Conservation (phyloP, 1,140 invertebrate species). For the Diorhabda elongata region DNA sequence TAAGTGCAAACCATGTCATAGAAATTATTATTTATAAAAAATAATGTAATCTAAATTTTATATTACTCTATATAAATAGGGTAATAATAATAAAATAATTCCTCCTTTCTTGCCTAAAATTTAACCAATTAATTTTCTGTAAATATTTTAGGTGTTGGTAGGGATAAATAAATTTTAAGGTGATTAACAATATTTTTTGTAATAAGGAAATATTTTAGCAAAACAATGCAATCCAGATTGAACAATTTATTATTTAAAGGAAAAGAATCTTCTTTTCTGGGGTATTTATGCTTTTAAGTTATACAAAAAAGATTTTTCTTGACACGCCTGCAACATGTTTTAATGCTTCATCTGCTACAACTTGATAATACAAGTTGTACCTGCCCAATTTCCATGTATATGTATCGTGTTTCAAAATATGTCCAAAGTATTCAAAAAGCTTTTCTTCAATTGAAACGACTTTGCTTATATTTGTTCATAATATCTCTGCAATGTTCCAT, state of each 20-base stretch:
- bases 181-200: slow-evolving; percentile 2
- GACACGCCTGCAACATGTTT: too few species aligned
- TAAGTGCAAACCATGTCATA: slow-evolving; percentile 3
- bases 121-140: background rate
- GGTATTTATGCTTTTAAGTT: background rate
- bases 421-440: too few species aligned
- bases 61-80: background rate
- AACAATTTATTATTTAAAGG: background rate
- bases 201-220: background rate
- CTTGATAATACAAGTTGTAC: too few species aligned
- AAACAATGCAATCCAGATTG: slow-evolving; percentile 6
- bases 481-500: too few species aligned
- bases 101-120: slow-evolving; percentile 1
- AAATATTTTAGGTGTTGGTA: slow-evolving; percentile 3
- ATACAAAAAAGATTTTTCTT: too few species aligned
- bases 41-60: background rate
- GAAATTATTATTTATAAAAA: slow-evolving; percentile 4
- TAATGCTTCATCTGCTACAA: too few species aligned
- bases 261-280: background rate
- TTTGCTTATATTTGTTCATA: too few species aligned
- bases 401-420: too few species aligned
- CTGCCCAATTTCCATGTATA: too few species aligned
- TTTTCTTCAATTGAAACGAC: too few species aligned
- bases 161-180: background rate
- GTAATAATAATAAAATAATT: slow-evolving; percentile 5